Evolutionary conservation across 2,797 vertebrate genomes (phyloP), one percentile per base, ranked within the genome.

Genomic region (Lutjanus campechanus): DNA sequence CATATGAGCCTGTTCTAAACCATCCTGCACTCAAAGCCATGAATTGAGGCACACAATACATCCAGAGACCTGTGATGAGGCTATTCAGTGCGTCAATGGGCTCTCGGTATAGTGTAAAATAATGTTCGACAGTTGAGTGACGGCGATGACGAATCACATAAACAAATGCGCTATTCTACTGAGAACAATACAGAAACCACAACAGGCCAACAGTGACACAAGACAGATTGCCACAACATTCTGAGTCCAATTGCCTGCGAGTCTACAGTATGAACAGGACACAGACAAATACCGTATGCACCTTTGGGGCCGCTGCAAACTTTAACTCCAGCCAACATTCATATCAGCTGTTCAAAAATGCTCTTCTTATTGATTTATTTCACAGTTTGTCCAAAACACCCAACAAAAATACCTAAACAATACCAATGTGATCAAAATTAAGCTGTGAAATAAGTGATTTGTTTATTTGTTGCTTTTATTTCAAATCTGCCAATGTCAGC

Each of bases 121-220:
- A 63, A 44, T 54, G 64, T 78, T 63, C 76, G 81, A 77, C 64
- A 77, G 63, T 0, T 84, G 81, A 84, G 60, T 70, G 79, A 84
- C 76, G 67, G 59, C 3, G 4, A 68, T 69, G 78, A 79, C n/a
- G 77, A 62, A 77, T 84, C 62, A 71, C 54, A 22, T 67, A 80
- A 61, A 74, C 40, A 58, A 76, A 62, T 41, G 25, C 61, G 22
- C 44, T 2, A 53, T 60, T 71, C 66, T 25, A 17, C 8, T 0
- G 49, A 25, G 49, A 50, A 76, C 49, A 73, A 58, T 17, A 43
- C 11, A 43, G 8, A 66, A 62, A 29, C 13, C 62, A 63, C 46
- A 51, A 36, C 4, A 40, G 40, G 41, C 46, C 59, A 47, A 75
- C 66, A 61, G 51, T 61, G 63, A 72, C 47, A 69, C 29, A 71